phyloP scores from a whole-genome alignment of 2,113 vertebrate species.

The Xiphorhynchus elegans region DNA sequence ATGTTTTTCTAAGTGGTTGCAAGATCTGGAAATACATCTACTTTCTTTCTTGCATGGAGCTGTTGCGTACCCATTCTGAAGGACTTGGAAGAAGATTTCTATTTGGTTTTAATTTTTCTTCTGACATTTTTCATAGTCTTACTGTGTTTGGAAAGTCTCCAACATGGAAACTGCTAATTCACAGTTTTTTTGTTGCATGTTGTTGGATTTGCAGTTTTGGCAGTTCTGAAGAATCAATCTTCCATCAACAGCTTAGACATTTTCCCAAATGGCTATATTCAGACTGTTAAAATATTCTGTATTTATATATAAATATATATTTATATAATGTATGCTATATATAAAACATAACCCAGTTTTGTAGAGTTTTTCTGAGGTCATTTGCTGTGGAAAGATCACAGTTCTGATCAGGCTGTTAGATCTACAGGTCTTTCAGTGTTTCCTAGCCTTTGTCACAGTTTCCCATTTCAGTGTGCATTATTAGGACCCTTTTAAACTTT shows the following conservation, averaged over 20 bases:
- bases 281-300: neutral
- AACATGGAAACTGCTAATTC: neutral
- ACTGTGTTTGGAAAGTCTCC: neutral
- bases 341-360: neutral
- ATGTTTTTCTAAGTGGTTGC: neutral
- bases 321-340: neutral
- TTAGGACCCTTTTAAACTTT: neutral
- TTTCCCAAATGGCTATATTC: neutral
- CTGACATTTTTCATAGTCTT: neutral
- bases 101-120: neutral
- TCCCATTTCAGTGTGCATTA: neutral
- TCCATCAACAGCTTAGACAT: neutral
- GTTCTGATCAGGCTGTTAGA: neutral
- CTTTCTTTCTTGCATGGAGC: neutral
- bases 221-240: neutral
- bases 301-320: neutral
- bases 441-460: neutral
- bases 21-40: neutral
- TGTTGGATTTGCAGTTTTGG: constrained; percentile 4
- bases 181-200: neutral
- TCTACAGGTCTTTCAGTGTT: neutral
- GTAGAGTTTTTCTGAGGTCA: neutral
- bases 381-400: neutral
- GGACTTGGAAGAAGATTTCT: neutral
- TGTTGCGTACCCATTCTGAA: neutral